phyloP scores from a whole-genome alignment of 37 sponge, comb jelly and placozoan genomes.

The Cliona cf. orientalis region DNA sequence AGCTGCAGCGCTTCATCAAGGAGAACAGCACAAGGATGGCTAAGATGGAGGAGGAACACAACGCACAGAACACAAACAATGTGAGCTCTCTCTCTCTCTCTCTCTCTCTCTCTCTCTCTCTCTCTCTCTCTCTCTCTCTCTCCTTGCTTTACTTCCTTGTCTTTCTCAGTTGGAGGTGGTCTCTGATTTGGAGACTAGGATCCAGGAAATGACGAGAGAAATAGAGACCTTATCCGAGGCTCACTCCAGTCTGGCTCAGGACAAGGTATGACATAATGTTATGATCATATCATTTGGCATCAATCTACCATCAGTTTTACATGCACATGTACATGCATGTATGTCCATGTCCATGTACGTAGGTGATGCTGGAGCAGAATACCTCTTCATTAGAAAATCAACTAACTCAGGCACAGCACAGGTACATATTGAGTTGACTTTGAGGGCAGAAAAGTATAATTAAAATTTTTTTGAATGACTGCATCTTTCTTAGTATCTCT shows the following conservation, averaged over 20 bases:
- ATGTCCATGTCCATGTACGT: too few relatives aligned
- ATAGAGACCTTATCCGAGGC: not conserved
- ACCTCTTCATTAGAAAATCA: too few relatives aligned
- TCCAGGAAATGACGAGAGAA: not conserved
- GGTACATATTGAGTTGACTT: too few relatives aligned
- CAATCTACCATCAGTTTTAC: too few relatives aligned
- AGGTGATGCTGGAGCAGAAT: too few relatives aligned
- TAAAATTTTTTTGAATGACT: too few relatives aligned
- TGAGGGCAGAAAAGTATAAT: too few relatives aligned
- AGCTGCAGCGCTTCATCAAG: not conserved
- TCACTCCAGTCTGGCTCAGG: not conserved
- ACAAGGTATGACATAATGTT: not conserved
- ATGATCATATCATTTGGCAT: too few relatives aligned
- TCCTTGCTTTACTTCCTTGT: not conserved
- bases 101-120: not conserved
- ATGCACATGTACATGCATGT: too few relatives aligned
- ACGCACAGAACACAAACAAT: not conserved
- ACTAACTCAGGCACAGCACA: too few relatives aligned
- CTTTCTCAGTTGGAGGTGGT: not conserved
- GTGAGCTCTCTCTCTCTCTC: not conserved
- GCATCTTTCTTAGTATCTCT: not conserved
- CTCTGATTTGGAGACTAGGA: not conserved
- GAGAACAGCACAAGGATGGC: not conserved
- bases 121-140: not conserved
- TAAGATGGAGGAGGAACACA: not conserved